These are phyloP conservation scores for Drosophila navojoa DNA, from an alignment of 1,140 invertebrate genomes.

Conservation along the genomic window DNA sequence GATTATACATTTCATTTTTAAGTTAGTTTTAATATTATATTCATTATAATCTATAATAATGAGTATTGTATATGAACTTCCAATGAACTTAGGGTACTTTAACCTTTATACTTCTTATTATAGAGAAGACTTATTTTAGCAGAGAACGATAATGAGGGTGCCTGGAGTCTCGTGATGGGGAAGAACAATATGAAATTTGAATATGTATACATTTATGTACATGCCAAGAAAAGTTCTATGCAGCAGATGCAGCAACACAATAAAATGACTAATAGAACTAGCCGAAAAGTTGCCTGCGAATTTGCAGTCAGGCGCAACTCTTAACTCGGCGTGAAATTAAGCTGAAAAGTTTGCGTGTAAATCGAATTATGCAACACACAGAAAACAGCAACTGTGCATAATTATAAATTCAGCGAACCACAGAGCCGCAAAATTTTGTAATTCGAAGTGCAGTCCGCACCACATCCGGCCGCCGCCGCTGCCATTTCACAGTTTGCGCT, in stretches of 20 bases:
- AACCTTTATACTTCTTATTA: too few relatives aligned
- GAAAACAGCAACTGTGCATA: constrained; percentile 32
- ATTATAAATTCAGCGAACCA: constrained; percentile 43
- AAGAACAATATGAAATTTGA: too few relatives aligned
- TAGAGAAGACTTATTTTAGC: too few relatives aligned
- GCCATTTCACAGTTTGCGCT: constrained; percentile 29
- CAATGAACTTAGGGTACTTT: too few relatives aligned
- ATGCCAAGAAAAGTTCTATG: too few relatives aligned
- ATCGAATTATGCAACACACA: constrained; percentile 30
- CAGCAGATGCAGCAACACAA: not conserved
- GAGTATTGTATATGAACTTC: too few relatives aligned
- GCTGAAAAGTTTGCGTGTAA: constrained; percentile 21
- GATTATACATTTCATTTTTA: too few relatives aligned
- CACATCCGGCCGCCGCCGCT: constrained; percentile 34
- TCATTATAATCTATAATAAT: too few relatives aligned
- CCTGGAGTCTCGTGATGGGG: too few relatives aligned
- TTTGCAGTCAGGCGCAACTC: constrained; percentile 8
- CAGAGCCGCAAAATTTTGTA: constrained; percentile 50
- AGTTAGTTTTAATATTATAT: too few relatives aligned
- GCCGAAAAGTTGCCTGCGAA: not conserved
- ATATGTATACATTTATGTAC: too few relatives aligned
- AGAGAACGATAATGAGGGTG: too few relatives aligned
- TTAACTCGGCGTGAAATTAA: constrained; percentile 3
- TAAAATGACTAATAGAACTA: not conserved
- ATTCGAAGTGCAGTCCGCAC: constrained; percentile 50